Evolutionary conservation across 2,797 vertebrate species (phyloP).

Genomic region (Strix occidentalis): DNA sequence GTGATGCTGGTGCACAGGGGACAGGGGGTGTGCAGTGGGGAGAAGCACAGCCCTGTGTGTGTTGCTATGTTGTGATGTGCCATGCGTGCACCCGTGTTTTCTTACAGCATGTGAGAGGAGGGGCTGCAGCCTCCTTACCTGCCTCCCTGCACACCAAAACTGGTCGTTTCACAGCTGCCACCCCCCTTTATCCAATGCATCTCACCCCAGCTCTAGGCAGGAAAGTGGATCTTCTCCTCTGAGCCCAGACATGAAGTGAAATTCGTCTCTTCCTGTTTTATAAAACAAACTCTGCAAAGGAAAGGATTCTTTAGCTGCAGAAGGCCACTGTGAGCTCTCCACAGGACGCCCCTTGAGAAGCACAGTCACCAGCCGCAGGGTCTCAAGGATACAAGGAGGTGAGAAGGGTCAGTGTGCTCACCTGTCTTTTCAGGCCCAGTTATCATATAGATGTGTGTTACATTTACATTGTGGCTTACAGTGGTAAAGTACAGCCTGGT

Average conservation of each 20-base stretch:
- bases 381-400: background rate
- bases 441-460: background rate
- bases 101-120: background rate
- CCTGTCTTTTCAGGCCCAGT: fast-evolving
- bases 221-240: background rate
- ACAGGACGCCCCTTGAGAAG: background rate
- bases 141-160: no score
- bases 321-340: background rate
- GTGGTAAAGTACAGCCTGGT: background rate
- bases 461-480: background rate
- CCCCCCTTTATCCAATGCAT: background rate
- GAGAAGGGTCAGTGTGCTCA: fast-evolving
- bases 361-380: background rate
- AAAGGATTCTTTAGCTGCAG: background rate
- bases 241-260: background rate
- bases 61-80: fast-evolving
- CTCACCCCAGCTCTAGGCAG: background rate
- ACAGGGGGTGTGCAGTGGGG: fast-evolving
- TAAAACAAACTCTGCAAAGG: background rate
- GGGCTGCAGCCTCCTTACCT: background rate
- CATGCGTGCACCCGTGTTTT: fast-evolving
- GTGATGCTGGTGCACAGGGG: background rate
- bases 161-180: background rate
- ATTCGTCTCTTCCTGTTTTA: background rate
- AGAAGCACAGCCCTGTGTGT: fast-evolving